These are phyloP conservation scores for Pitta sordida DNA, from an alignment of 2,113 vertebrate genomes.

Conservation along the genomic window DNA sequence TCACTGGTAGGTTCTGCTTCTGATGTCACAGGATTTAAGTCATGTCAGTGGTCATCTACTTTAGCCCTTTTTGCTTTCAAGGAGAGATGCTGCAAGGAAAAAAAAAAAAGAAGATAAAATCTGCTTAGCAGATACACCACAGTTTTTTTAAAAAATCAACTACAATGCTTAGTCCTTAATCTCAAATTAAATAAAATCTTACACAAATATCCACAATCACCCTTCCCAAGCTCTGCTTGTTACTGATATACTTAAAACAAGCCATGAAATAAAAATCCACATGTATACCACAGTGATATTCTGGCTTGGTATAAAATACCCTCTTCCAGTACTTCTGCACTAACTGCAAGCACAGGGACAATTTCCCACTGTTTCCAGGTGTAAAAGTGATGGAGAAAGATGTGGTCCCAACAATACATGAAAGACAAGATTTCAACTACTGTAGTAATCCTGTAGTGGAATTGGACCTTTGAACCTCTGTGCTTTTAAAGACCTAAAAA, in stretches of 20 bases:
- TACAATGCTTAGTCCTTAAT: not conserved
- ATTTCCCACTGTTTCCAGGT: not conserved
- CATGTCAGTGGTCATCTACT: slow-evolving; percentile 68
- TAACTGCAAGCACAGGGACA: not conserved
- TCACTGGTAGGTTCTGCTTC: slow-evolving; percentile 9
- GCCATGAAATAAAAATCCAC: not conserved
- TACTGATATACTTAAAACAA: not conserved
- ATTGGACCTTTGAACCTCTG: not conserved
- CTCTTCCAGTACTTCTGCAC: not conserved
- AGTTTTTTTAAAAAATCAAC: not conserved
- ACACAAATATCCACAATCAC: not conserved
- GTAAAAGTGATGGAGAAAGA: not conserved
- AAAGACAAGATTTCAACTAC: not conserved
- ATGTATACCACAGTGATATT: not conserved
- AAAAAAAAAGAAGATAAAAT: not conserved
- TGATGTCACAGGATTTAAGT: not conserved
- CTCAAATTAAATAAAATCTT: not conserved
- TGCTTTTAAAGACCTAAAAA: not conserved
- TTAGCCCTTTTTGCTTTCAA: slow-evolving; percentile 78
- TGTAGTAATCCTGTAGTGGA: not conserved
- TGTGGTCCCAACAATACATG: not conserved
- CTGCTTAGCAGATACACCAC: not conserved
- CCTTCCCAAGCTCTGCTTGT: not conserved
- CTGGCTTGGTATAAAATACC: not conserved
- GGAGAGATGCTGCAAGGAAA: slow-evolving; percentile 75